A percentile compares a stretch with the other conserved stretches of the same genome.
Evolutionary conservation across 2,888 invertebrate species (phyloP).

Genomic region (Barypeithes pellucidus): DNA sequence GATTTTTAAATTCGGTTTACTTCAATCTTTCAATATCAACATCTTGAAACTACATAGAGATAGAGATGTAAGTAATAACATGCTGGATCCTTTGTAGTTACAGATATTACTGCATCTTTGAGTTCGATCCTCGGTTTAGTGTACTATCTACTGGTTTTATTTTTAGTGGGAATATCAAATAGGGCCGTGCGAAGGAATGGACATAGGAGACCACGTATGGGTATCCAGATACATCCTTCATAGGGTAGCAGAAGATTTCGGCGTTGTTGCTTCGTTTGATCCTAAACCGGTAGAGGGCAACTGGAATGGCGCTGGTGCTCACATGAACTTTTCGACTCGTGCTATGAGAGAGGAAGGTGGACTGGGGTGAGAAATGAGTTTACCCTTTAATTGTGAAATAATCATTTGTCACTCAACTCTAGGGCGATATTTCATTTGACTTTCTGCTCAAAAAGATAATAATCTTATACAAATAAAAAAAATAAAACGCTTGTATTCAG

Average conservation of each 20-base stretch:
- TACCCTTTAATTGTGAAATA: neutral
- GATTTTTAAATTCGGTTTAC: too few relatives aligned
- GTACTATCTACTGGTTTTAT: too few relatives aligned
- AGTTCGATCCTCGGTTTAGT: too few relatives aligned
- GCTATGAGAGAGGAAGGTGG: conserved; percentile 92
- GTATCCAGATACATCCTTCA: conserved; percentile 89
- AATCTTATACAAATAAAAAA: too few relatives aligned
- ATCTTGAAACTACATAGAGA: too few relatives aligned
- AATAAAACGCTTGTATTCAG: too few relatives aligned
- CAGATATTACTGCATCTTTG: too few relatives aligned
- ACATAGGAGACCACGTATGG: conserved; percentile 90
- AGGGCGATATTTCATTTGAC: too few relatives aligned
- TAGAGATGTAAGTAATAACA: too few relatives aligned
- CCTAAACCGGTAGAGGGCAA: conserved; percentile 87
- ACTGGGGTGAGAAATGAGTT: conserved; percentile 76
- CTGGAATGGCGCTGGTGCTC: conserved; percentile 98
- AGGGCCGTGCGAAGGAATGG: conserved; percentile 91
- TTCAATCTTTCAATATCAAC: too few relatives aligned
- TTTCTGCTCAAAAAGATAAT: too few relatives aligned
- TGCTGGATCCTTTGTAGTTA: too few relatives aligned
- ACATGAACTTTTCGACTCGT: conserved; percentile 96
- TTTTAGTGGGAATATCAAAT: conserved; percentile 89
- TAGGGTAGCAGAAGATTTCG: conserved; percentile 93
- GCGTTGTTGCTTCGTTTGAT: conserved; percentile 84
- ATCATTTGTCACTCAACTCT: neutral